Percentiles rank a stretch among this genome's conserved stretches.
Conservation (phyloP, 2,888 invertebrate species). For the Pachymerium ferrugineum region DNA sequence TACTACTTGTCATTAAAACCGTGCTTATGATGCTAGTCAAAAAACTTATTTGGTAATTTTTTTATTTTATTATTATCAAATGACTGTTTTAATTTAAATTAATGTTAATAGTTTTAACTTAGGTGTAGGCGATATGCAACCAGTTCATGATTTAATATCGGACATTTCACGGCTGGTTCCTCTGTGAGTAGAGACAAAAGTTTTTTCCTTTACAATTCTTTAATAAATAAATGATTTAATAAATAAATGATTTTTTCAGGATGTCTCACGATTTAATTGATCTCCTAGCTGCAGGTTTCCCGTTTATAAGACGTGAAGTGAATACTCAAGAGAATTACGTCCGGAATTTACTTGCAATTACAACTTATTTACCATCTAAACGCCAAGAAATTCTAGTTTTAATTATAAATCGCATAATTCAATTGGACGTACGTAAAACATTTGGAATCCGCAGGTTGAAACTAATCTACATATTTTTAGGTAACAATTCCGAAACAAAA, state of each 20-base stretch:
- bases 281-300: not conserved
- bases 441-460: not conserved
- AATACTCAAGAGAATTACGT: not conserved
- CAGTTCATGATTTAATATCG: not conserved
- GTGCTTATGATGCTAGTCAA: not conserved
- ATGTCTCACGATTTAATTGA: not conserved
- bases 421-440: conserved; percentile 1
- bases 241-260: no score
- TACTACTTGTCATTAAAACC: not conserved
- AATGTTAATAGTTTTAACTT: not conserved
- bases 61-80: no score
- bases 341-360: not conserved
- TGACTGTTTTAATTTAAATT: no score
- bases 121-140: not conserved
- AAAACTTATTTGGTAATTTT: not conserved
- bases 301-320: not conserved
- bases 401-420: not conserved
- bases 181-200: not conserved
- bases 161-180: not conserved
- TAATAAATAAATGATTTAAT: no score
- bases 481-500: not conserved
- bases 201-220: not conserved
- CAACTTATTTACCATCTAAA: not conserved
- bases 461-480: not conserved
- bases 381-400: not conserved